Evolutionary conservation across 2,113 vertebrate genomes (phyloP), one percentile per base, ranked within the genome.

Genomic region (Tinamus guttatus): DNA sequence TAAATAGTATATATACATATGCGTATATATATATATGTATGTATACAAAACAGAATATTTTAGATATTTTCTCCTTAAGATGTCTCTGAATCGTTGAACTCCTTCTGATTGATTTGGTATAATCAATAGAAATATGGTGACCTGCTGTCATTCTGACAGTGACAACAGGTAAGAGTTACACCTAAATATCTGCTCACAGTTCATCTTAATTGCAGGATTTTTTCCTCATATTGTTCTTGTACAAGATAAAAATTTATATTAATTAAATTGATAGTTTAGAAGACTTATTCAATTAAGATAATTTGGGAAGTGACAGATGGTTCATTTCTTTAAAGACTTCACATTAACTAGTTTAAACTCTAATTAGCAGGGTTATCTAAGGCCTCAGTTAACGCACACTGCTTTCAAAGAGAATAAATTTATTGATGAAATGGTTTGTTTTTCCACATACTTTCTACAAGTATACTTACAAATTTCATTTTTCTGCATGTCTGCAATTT

Each of bases 271-370:
- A 43, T 54, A 77, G 56, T 71, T 89, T 75, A 38, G 51, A 93
- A 94, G 76, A 83, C 13, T 93, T 95, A 77, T 18, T 91, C 51
- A 41, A 90, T 81, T 78, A 88, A 70, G 25, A 85, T 60, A 15
- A 90, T 78, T 51, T 75, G 45, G 51, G 64, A 97, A 90, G 80
- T 86, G 90, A 93, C 93, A 94, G 68, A 90, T 75, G 79, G 64
- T 81, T 93, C 70, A 91, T 91, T 85, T 75, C 71, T 75, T 91
- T 77, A 92, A 54, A 91, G 82, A 86, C 64, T 78, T 85, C 52
- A 38, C 60, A 83, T 76, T 81, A 92, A 75, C 69, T 94, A 81
- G 62, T 68, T 93, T 91, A 95, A 96, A 78, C 51, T 71, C 75
- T 60, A 95, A 88, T 84, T 88, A 63, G 45, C 64, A 91, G 56